Base-by-base conservation (phyloP, 2,113 vertebrate genomes). In the Apteryx owenii region DNA sequence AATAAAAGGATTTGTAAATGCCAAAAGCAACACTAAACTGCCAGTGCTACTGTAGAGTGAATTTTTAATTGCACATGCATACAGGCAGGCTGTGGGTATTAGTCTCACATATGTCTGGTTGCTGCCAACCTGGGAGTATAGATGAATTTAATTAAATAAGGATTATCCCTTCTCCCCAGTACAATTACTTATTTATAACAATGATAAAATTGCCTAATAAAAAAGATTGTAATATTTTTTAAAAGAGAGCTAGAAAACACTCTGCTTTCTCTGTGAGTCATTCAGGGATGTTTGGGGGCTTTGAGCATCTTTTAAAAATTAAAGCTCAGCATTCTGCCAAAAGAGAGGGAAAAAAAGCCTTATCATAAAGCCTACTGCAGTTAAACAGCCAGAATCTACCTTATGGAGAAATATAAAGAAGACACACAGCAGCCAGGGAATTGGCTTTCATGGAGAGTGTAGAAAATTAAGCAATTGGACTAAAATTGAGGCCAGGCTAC, bases 1-100 rank as follows among this genome's bases (percentile, higher is more conserved):
- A 98, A 98, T 98, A 98, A 98, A 98, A 98, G 98, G 98, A 99
- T 98, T 98, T 98, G 98, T 98, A 98, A 99, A 99, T 99, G 98
- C 98, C 98, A 99, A 99, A 98, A 98, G 98, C 98, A 99, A 98
- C 98, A 98, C 98, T 98, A 98, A 98, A 98, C 98, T 98, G 98
- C 98, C 98, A 98, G 97, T 98, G 98, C 97, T 98, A 98, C 98
- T 98, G 98, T 98, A 98, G 98, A 98, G 98, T 98, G 98, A 98
- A 98, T 98, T 98, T 99, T 98, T 99, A 99, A 99, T 99, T 98
- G 98, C 98, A 98, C 98, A 98, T 97, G 98, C 98, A 98, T 98
- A 98, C 98, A 98, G 98, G 98, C 98, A 98, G 98, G 98, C 98
- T 98, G 98, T 94, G 98, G 97, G 98, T 98, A 98, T 98, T 98